Evolutionary conservation across 2,888 invertebrate genomes (phyloP), one percentile per base, ranked within the genome.

Genomic region (Patella depressa): DNA sequence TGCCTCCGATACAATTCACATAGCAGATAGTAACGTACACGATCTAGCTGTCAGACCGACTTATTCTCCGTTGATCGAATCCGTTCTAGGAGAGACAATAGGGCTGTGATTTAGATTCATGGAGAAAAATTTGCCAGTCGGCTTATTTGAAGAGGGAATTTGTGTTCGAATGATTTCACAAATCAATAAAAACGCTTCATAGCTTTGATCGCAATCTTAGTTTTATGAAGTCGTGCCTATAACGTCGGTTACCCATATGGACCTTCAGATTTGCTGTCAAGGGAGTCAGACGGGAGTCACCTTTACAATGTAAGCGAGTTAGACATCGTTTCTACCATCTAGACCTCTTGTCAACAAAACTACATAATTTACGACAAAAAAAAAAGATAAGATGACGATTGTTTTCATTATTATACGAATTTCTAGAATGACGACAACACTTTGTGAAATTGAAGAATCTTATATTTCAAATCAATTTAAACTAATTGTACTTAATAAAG

Each of bases 211-310:
- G 65, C 19, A 65, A 65, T 65, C 65, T 19, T 65, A 24, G 65
- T 65, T 65, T 65, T 65, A 65, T 65, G 65, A 65, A 65, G 65
- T 65, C 24, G 19, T 19, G 65, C 65, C 65, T 65, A 19, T 65
- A 65, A 65, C 65, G 65, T 65, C 65, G 65, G 65, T 65, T 65
- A 65, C 65, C 65, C 65, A 65, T 65, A 65, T 65, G 65, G 65
- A 65, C 19, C 24, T 19, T 65, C 65, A 65, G 19, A 19, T 65
- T 65, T 24, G 24, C 65, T 65, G 65, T 65, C 65, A 65, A 5
- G 65, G 65, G 65, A 65, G 65, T 65, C 65, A 65, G 45, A 45
- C 45, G 9, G 45, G 45, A 45, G 45, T 45, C 45, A 45, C 45
- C 45, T 45, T 45, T 45, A 9, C 45, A 45, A 45, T 45, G 45